These are phyloP conservation scores for Ennomos erosarius DNA, from an alignment of 2,888 invertebrate species.

Conservation along the genomic window DNA sequence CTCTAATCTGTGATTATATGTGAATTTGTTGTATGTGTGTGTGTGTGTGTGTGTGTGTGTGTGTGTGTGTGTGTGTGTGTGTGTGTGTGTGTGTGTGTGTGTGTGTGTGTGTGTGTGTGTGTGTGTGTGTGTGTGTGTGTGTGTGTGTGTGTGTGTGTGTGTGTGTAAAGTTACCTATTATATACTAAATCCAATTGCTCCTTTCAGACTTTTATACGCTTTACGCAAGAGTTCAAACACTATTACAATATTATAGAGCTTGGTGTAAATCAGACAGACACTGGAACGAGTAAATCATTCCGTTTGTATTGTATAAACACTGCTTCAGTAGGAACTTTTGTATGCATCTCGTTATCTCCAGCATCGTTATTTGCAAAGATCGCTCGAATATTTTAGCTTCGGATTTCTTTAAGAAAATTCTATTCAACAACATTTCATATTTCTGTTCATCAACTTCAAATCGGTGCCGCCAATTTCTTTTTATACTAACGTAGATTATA, in stretches of 20 bases:
- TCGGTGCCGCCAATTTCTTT: constrained; percentile 9
- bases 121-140: too few species aligned
- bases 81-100: too few species aligned
- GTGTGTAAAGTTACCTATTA: too few species aligned
- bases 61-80: too few species aligned
- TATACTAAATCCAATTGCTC: too few species aligned
- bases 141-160: too few species aligned
- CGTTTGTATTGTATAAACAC: constrained; percentile 50
- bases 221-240: constrained; percentile 1
- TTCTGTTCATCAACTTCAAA: constrained; percentile 18
- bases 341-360: constrained; percentile 72
- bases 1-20: too few species aligned
- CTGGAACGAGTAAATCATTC: constrained; percentile 36
- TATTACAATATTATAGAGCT: constrained; percentile 10
- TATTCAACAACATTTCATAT: constrained; percentile 30
- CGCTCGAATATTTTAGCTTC: constrained; percentile 47
- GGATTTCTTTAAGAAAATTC: constrained; percentile 41
- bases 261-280: constrained; percentile 25
- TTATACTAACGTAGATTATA: not conserved
- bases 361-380: constrained; percentile 62
- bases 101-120: too few species aligned
- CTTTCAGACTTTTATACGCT: too few species aligned
- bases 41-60: too few species aligned
- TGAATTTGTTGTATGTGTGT: too few species aligned
- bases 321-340: constrained; percentile 53